Percentiles rank a stretch among this genome's conserved stretches.
These are phyloP conservation scores for Ictalurus punctatus DNA, from an alignment of 2,113 vertebrate species.

Conservation along the genomic window DNA sequence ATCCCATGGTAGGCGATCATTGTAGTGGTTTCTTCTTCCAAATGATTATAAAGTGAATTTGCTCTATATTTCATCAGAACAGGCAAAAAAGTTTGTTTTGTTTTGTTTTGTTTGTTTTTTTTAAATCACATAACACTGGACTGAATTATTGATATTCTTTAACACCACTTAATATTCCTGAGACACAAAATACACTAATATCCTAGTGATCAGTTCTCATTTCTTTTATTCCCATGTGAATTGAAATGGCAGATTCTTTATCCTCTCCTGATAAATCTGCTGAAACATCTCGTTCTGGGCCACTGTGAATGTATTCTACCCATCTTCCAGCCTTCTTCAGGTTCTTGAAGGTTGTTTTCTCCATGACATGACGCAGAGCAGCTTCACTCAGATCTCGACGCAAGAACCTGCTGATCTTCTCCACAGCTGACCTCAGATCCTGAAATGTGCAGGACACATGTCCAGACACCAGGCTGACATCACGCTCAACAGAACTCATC, in stretches of 20 bases:
- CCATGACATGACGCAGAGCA: constrained; percentile 57
- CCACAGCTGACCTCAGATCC: constrained; percentile 64
- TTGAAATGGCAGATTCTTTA: constrained; percentile 53
- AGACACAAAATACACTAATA: not conserved
- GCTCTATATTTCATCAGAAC: not conserved
- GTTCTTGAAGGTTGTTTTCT: constrained; percentile 66
- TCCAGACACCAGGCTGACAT: not conserved
- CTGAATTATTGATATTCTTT: not conserved
- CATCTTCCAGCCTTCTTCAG: constrained; percentile 65
- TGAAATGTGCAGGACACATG: constrained; percentile 20
- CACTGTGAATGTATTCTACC: constrained; percentile 66
- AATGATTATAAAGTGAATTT: not conserved
- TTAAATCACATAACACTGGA: not conserved
- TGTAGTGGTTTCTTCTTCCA: not conserved
- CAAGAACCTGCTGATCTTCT: constrained; percentile 65
- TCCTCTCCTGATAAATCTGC: constrained; percentile 58
- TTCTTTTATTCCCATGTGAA: constrained; percentile 61
- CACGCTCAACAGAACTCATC: not conserved
- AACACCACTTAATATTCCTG: too few relatives aligned
- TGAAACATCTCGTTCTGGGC: constrained; percentile 66
- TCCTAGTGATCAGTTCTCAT: not conserved
- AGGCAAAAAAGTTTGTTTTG: too few relatives aligned
- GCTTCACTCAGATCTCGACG: constrained; percentile 60
- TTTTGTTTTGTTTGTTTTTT: too few relatives aligned
- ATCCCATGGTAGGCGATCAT: not conserved